Evolutionary conservation across 2,113 vertebrate species (phyloP).

Genomic region (Corapipo altera): DNA sequence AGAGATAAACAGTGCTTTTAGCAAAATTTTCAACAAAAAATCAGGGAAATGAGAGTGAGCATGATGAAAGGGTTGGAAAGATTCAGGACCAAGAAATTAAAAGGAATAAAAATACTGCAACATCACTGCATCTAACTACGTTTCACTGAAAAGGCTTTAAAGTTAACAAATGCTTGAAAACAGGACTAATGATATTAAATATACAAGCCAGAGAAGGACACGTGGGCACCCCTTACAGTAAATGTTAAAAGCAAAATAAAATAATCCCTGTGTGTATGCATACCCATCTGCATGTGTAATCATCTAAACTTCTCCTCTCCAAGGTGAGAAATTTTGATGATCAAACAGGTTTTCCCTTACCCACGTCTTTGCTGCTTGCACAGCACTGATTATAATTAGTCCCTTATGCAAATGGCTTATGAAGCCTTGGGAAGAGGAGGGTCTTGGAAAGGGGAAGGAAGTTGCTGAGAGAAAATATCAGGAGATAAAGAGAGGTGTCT

Average conservation of each 20-base stretch:
- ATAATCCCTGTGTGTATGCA: background rate
- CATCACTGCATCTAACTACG: background rate
- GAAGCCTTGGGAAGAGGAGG: background rate
- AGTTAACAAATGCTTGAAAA: background rate
- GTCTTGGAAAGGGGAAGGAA: background rate
- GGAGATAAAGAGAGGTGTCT: background rate
- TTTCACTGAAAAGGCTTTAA: background rate
- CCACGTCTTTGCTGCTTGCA: background rate
- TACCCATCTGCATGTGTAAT: background rate
- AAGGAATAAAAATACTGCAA: background rate
- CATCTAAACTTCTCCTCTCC: background rate
- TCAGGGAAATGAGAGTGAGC: background rate
- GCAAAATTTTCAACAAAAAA: slow-evolving; percentile 6
- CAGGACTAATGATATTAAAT: background rate
- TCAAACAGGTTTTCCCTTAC: background rate
- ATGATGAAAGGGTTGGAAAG: background rate
- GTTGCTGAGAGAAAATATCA: background rate
- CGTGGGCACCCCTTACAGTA: background rate
- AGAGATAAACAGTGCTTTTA: slow-evolving; percentile 9
- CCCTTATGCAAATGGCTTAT: background rate
- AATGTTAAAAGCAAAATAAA: background rate
- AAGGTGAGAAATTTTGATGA: background rate
- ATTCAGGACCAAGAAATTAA: background rate
- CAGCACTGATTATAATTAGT: background rate
- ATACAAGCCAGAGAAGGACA: background rate